Percentiles rank a stretch among this genome's conserved stretches.
phyloP scores from a whole-genome alignment of 2,113 vertebrate genomes.

The Lycocorax pyrrhopterus region DNA sequence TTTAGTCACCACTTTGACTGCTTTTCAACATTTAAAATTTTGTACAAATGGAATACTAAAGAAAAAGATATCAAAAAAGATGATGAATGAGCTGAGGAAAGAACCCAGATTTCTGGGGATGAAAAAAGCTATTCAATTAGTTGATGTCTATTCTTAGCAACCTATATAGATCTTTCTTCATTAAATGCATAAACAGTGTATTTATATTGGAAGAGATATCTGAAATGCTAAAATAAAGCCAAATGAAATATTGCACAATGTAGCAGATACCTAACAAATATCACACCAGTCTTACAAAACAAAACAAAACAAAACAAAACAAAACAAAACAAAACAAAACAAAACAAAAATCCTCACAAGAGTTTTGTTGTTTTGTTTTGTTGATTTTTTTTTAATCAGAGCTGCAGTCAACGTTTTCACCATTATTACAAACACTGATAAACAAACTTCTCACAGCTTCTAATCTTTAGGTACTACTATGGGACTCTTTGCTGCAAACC shows the following conservation, averaged over 20 bases:
- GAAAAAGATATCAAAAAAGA: neutral
- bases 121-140: neutral
- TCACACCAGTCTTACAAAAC: neutral
- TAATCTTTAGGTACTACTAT: neutral
- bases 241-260: neutral
- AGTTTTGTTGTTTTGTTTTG: neutral
- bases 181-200: neutral
- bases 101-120: fast-evolving
- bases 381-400: neutral
- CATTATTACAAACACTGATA: neutral
- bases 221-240: constrained; percentile 1
- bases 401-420: neutral
- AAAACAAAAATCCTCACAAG: neutral
- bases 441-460: neutral
- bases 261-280: neutral
- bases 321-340: neutral
- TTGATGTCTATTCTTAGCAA: neutral
- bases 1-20: neutral
- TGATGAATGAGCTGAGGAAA: neutral
- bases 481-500: neutral
- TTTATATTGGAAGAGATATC: neutral
- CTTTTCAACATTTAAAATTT: neutral
- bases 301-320: neutral
- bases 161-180: neutral
- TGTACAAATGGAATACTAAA: neutral